phyloP scores from a whole-genome alignment of 2,797 vertebrate species.

The Argya squamiceps region DNA sequence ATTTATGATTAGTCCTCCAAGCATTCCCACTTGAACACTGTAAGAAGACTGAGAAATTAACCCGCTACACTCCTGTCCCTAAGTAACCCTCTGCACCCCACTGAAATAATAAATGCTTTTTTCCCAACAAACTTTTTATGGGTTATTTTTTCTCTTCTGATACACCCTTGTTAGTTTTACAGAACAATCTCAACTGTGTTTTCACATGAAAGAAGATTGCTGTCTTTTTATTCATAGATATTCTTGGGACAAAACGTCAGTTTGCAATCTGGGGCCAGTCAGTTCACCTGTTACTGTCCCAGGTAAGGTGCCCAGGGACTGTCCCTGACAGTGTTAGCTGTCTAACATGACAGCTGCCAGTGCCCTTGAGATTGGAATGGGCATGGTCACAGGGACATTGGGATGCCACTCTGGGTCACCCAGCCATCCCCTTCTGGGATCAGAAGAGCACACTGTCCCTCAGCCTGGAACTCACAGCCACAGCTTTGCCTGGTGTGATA shows the following conservation, averaged over 20 bases:
- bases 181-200: not conserved
- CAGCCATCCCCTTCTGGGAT: too few species aligned
- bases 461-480: not conserved
- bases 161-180: not conserved
- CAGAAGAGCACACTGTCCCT: fast-evolving
- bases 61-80: not conserved
- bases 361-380: fast-evolving
- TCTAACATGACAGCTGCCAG: not conserved
- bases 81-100: not conserved
- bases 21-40: not conserved
- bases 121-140: not conserved
- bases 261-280: fast-evolving
- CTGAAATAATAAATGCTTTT: not conserved
- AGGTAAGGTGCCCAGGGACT: not conserved
- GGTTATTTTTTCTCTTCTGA: not conserved
- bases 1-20: constrained; percentile 53
- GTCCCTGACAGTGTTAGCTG: not conserved
- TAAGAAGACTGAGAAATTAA: not conserved
- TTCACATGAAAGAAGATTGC: not conserved
- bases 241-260: not conserved
- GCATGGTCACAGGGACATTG: not conserved
- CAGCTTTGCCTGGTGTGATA: not conserved
- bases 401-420: not conserved
- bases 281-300: not conserved
- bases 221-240: not conserved